These are phyloP conservation scores for Invenusta paracnida DNA, from an alignment of 2,888 invertebrate species.

Conservation along the genomic window DNA sequence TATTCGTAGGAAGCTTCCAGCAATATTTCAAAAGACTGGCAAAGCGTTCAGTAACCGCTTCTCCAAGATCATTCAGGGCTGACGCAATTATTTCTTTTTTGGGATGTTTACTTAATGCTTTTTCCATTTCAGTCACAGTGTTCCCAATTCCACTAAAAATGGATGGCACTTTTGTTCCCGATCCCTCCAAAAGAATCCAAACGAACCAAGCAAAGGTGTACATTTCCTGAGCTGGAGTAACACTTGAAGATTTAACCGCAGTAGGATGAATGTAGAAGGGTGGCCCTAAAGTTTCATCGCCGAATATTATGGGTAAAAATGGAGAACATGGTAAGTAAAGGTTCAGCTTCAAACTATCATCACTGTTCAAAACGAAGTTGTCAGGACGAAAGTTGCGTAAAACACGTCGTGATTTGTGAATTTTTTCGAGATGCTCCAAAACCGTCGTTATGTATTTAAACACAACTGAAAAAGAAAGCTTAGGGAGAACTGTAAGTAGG, in stretches of 20 bases:
- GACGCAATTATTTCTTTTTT: neutral
- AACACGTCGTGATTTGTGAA: neutral
- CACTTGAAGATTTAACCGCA: neutral
- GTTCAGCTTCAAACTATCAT: neutral
- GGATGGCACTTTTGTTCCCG: neutral
- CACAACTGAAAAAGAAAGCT: neutral
- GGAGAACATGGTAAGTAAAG: neutral
- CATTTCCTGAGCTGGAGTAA: neutral
- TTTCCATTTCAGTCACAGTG: neutral
- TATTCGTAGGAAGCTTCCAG: neutral
- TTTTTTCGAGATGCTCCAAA: neutral
- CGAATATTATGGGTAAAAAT: neutral
- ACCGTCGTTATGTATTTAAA: neutral
- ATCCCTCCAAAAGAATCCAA: neutral
- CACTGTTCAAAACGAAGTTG: neutral
- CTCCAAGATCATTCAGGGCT: neutral
- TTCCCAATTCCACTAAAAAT: neutral
- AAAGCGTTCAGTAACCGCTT: neutral
- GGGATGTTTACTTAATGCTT: neutral
- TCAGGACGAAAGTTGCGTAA: neutral
- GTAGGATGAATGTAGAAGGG: neutral
- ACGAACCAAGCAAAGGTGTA: neutral
- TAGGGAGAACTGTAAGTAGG: neutral
- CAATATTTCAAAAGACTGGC: neutral
- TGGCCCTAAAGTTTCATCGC: neutral